phyloP scores from a whole-genome alignment of 2,113 vertebrate genomes.

The Bufo gargarizans region DNA sequence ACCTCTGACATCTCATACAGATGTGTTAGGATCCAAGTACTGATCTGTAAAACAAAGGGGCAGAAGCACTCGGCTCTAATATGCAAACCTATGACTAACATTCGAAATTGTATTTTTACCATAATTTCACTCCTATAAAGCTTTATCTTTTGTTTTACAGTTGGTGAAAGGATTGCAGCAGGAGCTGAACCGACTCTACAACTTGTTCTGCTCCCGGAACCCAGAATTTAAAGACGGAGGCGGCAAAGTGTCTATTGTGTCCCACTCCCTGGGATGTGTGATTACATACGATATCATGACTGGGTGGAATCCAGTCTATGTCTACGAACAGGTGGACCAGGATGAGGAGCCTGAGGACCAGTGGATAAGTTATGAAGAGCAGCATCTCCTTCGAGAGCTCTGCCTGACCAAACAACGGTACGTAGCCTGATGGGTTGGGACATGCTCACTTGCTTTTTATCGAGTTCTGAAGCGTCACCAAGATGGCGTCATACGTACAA shows the following conservation, averaged over 20 bases:
- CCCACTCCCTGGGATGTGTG: slow-evolving; percentile 95
- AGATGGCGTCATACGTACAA: too few relatives aligned
- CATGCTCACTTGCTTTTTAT: too few relatives aligned
- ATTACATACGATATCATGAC: slow-evolving; percentile 99
- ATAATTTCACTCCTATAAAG: too few relatives aligned
- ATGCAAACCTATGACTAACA: too few relatives aligned
- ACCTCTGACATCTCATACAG: too few relatives aligned
- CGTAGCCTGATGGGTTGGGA: not conserved
- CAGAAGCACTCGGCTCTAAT: too few relatives aligned
- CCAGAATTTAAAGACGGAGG: slow-evolving; percentile 89
- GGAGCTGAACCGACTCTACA: slow-evolving; percentile 93
- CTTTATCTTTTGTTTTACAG: slow-evolving; percentile 66
- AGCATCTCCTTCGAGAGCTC: slow-evolving; percentile 84
- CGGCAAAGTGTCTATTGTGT: slow-evolving; percentile 96
- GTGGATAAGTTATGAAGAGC: slow-evolving; percentile 88
- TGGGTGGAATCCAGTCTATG: slow-evolving; percentile 92
- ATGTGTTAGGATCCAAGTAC: too few relatives aligned
- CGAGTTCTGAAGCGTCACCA: too few relatives aligned
- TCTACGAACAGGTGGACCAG: slow-evolving; percentile 87
- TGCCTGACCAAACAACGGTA: slow-evolving; percentile 85
- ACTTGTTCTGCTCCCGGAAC: slow-evolving; percentile 96
- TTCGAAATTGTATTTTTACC: too few relatives aligned
- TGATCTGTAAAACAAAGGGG: too few relatives aligned
- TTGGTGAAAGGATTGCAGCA: slow-evolving; percentile 94
- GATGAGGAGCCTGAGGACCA: slow-evolving; percentile 81